Conservation (phyloP, 2,113 vertebrate species). For the Oryzias javanicus region DNA sequence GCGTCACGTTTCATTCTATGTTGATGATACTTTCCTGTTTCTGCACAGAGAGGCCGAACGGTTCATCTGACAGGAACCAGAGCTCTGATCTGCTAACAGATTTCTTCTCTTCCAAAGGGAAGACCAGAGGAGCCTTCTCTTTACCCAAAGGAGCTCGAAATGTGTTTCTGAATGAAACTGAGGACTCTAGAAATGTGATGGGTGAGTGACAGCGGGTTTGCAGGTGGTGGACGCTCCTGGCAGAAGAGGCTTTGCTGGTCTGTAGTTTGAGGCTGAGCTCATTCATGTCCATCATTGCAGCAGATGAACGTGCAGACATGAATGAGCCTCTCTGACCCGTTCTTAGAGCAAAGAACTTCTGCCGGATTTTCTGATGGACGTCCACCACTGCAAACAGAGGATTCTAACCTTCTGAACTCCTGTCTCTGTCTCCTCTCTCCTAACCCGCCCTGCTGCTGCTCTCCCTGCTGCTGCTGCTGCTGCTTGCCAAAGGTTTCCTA, state of each 20-base stretch:
- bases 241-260: conserved; percentile 51
- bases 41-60: too few species aligned
- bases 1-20: too few species aligned
- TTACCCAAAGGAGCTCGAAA: conserved; percentile 89
- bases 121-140: conserved; percentile 84
- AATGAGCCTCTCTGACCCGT: conserved; percentile 32
- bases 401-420: conserved; percentile 55
- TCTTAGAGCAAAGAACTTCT: conserved; percentile 61
- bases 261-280: conserved; percentile 32
- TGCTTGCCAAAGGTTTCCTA: conserved; percentile 91
- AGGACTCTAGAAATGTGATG: conserved; percentile 84
- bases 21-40: too few species aligned
- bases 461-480: conserved; percentile 61
- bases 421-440: conserved; percentile 79
- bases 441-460: conserved; percentile 27
- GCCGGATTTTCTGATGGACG: conserved; percentile 66
- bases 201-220: conserved; percentile 82
- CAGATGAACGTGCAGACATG: conserved; percentile 10
- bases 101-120: conserved; percentile 83
- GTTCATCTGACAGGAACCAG: too few species aligned
- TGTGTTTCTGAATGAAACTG: conserved; percentile 87
- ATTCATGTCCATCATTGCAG: conserved; percentile 18
- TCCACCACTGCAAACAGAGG: conserved; percentile 72
- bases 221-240: conserved; percentile 75
- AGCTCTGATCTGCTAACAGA: conserved; percentile 63